These are phyloP conservation scores for Hypselothyrea guttata DNA, from an alignment of 2,888 invertebrate genomes.

Conservation along the genomic window DNA sequence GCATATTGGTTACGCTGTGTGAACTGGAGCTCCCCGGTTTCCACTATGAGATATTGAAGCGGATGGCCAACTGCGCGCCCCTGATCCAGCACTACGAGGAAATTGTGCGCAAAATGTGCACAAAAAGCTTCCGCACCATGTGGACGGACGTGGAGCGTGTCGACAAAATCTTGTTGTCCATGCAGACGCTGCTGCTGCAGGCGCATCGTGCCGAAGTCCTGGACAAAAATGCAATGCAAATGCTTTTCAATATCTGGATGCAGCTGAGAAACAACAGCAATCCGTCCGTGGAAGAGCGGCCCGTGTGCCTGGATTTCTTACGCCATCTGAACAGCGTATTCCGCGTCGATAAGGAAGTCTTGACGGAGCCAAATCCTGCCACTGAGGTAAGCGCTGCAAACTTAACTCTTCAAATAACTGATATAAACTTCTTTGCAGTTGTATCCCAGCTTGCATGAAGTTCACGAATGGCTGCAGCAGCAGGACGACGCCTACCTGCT, in stretches of 20 bases:
- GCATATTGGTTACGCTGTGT: conserved; percentile 55
- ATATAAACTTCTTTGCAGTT: conserved; percentile 75
- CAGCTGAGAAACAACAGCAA: conserved; percentile 36
- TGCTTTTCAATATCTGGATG: conserved; percentile 46
- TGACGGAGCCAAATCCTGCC: conserved; percentile 10
- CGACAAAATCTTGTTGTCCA: conserved; percentile 44
- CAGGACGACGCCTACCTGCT: neutral
- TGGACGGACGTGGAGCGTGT: conserved; percentile 49
- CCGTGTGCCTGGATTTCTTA: conserved; percentile 30
- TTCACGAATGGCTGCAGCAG: conserved; percentile 76
- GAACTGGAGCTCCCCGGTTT: conserved; percentile 69
- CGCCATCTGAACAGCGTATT: conserved; percentile 25
- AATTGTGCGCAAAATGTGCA: conserved; percentile 73
- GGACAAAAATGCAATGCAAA: conserved; percentile 23
- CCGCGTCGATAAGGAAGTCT: conserved; percentile 23
- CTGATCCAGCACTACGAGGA: conserved; percentile 56
- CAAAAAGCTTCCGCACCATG: conserved; percentile 75
- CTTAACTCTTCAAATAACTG: neutral
- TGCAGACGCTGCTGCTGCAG: conserved; percentile 50
- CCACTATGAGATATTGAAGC: conserved; percentile 47
- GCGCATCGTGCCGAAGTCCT: conserved; percentile 31
- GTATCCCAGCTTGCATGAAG: conserved; percentile 83
- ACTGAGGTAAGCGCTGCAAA: conserved; percentile 6
- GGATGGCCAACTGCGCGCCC: conserved; percentile 41
- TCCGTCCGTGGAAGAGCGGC: conserved; percentile 25